Evolutionary conservation across 2,797 vertebrate genomes (phyloP).

Genomic region (Phrynocephalus guinanensis): DNA sequence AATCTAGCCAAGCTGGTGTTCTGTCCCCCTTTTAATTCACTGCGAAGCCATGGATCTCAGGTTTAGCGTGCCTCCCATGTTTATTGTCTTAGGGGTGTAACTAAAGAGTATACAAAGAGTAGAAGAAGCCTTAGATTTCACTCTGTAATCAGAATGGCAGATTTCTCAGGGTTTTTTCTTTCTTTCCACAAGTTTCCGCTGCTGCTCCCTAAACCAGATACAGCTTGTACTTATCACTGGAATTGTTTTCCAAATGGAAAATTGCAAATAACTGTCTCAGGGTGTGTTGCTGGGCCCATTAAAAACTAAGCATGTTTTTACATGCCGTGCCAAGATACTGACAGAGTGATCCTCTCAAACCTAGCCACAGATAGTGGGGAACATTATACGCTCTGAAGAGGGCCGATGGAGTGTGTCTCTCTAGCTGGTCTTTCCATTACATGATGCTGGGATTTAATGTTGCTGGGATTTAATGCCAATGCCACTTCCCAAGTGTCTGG

Average conservation of each 20-base stretch:
- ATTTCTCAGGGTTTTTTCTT: neutral
- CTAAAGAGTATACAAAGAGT: neutral
- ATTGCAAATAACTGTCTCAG: neutral
- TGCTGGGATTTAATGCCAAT: neutral
- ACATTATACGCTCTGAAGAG: too few species aligned
- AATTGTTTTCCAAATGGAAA: neutral
- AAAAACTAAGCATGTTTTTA: neutral
- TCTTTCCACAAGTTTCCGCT: too few species aligned
- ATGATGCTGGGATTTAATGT: neutral
- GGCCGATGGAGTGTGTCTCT: too few species aligned
- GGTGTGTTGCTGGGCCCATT: neutral
- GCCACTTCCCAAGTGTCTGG: neutral
- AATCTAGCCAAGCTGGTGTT: neutral
- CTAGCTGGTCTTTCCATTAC: too few species aligned
- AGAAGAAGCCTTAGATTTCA: neutral
- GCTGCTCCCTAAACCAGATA: neutral
- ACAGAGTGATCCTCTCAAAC: neutral
- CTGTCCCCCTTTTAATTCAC: neutral
- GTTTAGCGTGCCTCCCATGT: too few species aligned
- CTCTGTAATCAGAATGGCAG: neutral
- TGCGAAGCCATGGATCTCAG: neutral
- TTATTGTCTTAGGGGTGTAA: too few species aligned
- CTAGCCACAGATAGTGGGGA: neutral
- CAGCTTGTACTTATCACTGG: neutral
- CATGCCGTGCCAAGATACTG: neutral